Conservation (phyloP, 2,888 invertebrate species). For the Cremastinae sp. region DNA sequence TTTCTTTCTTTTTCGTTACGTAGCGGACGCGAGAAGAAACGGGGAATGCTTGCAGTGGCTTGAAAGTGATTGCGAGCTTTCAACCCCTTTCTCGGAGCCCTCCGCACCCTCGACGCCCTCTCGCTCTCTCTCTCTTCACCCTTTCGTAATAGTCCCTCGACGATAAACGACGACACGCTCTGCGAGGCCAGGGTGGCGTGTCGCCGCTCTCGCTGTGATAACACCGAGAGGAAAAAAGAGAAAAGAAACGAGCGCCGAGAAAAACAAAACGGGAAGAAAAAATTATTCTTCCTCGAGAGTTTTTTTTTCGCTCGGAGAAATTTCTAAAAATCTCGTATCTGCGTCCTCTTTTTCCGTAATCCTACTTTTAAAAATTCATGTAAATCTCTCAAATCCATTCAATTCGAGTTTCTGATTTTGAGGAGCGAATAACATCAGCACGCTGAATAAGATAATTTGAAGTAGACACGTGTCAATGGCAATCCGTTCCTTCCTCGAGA, state of each 20-base stretch:
- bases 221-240: conserved; percentile 25
- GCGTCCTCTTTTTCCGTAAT: conserved; percentile 1
- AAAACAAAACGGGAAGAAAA: conserved; percentile 28
- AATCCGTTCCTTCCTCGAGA: no score
- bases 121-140: conserved; percentile 1
- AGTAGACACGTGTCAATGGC: no score
- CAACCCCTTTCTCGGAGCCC: conserved; percentile 12
- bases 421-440: no score
- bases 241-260: conserved; percentile 24
- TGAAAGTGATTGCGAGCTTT: conserved; percentile 41
- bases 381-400: no score
- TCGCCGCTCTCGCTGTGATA: conserved; percentile 50
- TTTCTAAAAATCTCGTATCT: no score
- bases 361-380: conserved; percentile 44
- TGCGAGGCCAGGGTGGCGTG: conserved; percentile 45
- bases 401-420: no score
- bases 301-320: conserved; percentile 22
- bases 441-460: no score
- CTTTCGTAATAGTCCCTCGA: conserved; percentile 37
- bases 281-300: conserved; percentile 14
- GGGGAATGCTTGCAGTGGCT: conserved; percentile 36
- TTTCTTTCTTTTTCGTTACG: conserved; percentile 22
- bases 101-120: conserved; percentile 5
- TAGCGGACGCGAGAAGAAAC: conserved; percentile 15
- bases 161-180: conserved; percentile 59